Percentiles rank a stretch among this genome's conserved stretches.
Evolutionary conservation across 2,888 invertebrate genomes (phyloP).

Genomic region (Watsonalla cultraria): DNA sequence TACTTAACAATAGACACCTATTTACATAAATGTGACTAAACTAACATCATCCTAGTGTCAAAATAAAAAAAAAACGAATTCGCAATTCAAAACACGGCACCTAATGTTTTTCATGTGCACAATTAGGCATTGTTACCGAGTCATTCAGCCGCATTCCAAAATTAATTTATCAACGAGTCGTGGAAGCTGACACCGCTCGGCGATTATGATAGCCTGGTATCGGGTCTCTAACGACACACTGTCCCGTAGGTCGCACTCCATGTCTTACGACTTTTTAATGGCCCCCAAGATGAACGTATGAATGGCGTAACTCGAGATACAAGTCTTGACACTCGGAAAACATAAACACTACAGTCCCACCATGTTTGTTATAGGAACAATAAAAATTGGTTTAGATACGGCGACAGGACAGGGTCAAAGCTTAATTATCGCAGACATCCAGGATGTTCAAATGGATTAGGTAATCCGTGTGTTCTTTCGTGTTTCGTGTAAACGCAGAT

Average conservation of each 20-base stretch:
- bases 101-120: conserved; percentile 8
- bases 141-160: conserved; percentile 41
- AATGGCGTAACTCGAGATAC: conserved; percentile 71
- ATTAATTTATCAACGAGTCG: conserved; percentile 38
- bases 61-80: neutral
- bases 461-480: too few species aligned
- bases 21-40: too few species aligned
- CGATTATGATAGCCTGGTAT: conserved; percentile 67
- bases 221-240: conserved; percentile 72
- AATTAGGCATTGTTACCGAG: conserved; percentile 18
- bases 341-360: conserved; percentile 63
- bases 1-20: too few species aligned
- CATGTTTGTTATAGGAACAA: conserved; percentile 51
- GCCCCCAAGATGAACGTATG: conserved; percentile 67
- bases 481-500: too few species aligned
- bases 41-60: too few species aligned
- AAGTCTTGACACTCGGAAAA: conserved; percentile 52
- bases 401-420: conserved; percentile 21
- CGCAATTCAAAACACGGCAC: neutral
- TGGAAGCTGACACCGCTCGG: conserved; percentile 28
- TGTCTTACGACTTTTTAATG: conserved; percentile 73
- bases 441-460: too few species aligned
- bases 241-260: conserved; percentile 65
- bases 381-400: conserved; percentile 65
- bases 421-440: conserved; percentile 1